These are phyloP conservation scores for Copsychus sechellarum DNA, from an alignment of 2,113 vertebrate genomes.

Conservation along the genomic window DNA sequence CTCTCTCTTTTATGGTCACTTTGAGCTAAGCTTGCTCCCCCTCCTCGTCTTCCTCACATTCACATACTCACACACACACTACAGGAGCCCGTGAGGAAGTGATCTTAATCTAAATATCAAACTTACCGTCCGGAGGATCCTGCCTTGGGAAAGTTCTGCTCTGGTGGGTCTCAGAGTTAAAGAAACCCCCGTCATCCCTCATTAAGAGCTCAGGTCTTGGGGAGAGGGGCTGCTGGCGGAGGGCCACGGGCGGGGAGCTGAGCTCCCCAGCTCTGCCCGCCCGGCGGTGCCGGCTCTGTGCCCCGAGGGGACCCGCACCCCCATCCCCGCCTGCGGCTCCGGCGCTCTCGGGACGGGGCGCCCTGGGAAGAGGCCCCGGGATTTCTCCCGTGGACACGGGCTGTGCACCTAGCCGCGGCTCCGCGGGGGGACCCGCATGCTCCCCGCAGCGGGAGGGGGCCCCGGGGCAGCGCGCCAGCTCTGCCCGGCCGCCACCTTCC, in stretches of 20 bases:
- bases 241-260: background rate
- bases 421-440: background rate
- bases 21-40: background rate
- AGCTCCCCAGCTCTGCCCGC: background rate
- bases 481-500: background rate
- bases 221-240: background rate
- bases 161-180: background rate
- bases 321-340: background rate
- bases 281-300: background rate
- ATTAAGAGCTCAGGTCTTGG: background rate
- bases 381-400: background rate
- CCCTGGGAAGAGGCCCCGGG: background rate
- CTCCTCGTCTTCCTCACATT: background rate
- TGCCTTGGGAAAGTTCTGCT: background rate
- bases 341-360: background rate
- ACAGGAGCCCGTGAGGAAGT: background rate
- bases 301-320: background rate
- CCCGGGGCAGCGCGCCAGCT: background rate
- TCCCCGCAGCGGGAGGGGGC: background rate
- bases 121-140: slow-evolving; percentile 11
- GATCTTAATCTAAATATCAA: background rate
- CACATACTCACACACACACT: background rate
- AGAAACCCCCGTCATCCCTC: background rate
- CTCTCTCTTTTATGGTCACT: background rate
- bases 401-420: background rate